Conservation (phyloP, 2,113 vertebrate species). For the Pristiophorus japonicus region DNA sequence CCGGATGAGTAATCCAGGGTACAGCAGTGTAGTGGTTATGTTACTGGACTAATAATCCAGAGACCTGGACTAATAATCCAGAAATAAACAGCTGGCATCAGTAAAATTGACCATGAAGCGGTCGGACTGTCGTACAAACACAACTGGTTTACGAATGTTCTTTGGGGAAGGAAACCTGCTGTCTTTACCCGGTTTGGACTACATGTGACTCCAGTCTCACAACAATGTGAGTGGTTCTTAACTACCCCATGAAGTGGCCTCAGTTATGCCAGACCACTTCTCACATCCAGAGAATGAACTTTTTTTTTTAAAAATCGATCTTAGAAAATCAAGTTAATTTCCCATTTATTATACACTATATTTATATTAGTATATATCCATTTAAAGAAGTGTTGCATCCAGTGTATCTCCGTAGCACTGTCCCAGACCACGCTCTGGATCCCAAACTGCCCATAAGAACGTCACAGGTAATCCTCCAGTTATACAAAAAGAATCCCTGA, state of each 20-base stretch:
- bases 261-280: background rate
- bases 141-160: background rate
- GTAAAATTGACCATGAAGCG: background rate
- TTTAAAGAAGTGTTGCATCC: background rate
- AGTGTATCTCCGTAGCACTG: background rate
- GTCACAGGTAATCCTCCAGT: background rate
- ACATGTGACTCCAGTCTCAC: background rate
- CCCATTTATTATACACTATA: background rate
- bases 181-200: too few relatives aligned
- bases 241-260: background rate
- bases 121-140: too few relatives aligned
- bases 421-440: background rate
- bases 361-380: background rate
- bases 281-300: background rate
- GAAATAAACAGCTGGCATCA: background rate
- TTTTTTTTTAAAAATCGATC: background rate
- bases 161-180: background rate
- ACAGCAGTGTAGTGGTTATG: too few relatives aligned
- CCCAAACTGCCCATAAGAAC: background rate
- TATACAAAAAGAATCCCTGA: background rate
- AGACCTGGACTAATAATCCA: background rate
- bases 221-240: background rate
- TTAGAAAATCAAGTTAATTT: background rate
- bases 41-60: background rate
- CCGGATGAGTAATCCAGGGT: too few relatives aligned